Conservation (phyloP, 2,888 invertebrate genomes). For the Spodoptera exigua region DNA sequence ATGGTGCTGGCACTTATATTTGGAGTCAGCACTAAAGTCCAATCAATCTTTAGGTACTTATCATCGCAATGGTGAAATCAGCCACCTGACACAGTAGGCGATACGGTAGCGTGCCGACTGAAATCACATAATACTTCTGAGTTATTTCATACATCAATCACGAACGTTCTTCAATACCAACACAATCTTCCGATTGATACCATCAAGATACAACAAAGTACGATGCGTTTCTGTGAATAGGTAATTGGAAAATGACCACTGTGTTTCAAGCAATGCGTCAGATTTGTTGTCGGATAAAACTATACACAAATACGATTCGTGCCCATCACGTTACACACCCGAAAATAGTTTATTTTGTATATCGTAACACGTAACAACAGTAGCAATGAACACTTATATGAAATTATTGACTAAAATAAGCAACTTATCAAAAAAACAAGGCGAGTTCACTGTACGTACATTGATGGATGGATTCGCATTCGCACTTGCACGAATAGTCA, state of each 20-base stretch:
- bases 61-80: constrained; percentile 46
- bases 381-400: not conserved
- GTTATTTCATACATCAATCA: constrained; percentile 18
- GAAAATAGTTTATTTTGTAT: not conserved
- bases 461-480: constrained; percentile 1
- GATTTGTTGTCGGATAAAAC: constrained; percentile 40
- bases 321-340: constrained; percentile 27
- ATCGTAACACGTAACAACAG: constrained; percentile 8
- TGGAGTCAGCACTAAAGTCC: constrained; percentile 24
- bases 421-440: constrained; percentile 13
- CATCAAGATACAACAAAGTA: constrained; percentile 1
- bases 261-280: constrained; percentile 47
- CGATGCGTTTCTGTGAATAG: constrained; percentile 20
- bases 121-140: constrained; percentile 33
- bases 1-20: constrained; percentile 75
- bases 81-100: constrained; percentile 22
- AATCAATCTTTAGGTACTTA: constrained; percentile 30
- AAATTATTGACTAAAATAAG: not conserved
- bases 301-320: constrained; percentile 16
- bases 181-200: constrained; percentile 10
- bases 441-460: constrained; percentile 1
- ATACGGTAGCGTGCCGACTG: constrained; percentile 29
- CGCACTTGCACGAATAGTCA: constrained; percentile 4
- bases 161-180: constrained; percentile 5
- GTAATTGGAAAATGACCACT: constrained; percentile 32